A percentile compares a stretch with the other conserved stretches of the same genome.
Evolutionary conservation across 2,888 invertebrate species (phyloP).

Genomic region (Andricus quercusramuli): DNA sequence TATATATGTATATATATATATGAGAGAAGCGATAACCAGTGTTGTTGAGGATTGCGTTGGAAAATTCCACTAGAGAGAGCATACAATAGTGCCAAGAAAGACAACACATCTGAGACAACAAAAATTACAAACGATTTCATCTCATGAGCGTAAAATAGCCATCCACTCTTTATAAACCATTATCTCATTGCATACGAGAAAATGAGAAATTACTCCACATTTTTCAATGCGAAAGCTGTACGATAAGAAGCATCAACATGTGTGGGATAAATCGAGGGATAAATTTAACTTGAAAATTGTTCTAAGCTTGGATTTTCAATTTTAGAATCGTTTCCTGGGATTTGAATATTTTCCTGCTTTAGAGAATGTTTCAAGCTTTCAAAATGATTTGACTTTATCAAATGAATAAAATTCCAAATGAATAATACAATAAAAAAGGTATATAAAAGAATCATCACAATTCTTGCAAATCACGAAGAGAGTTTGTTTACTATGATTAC

Average conservation of each 20-base stretch:
- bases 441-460: neutral
- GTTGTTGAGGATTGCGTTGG: neutral
- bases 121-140: conserved; percentile 21
- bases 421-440: neutral
- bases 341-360: neutral
- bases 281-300: neutral
- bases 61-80: conserved; percentile 26
- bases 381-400: neutral
- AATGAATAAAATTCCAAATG: neutral
- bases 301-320: neutral
- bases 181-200: conserved; percentile 40
- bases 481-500: neutral
- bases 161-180: neutral
- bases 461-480: neutral
- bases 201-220: conserved; percentile 56
- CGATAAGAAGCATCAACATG: neutral
- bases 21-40: conserved; percentile 13
- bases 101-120: conserved; percentile 9
- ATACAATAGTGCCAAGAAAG: conserved; percentile 19
- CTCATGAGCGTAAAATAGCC: conserved; percentile 13
- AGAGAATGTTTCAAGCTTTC: neutral
- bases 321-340: neutral
- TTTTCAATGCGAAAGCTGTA: conserved; percentile 31
- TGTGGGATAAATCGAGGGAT: neutral
- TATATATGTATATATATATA: neutral